Base-by-base conservation (phyloP, 2,797 vertebrate species). In the Pteropus rufus region DNA sequence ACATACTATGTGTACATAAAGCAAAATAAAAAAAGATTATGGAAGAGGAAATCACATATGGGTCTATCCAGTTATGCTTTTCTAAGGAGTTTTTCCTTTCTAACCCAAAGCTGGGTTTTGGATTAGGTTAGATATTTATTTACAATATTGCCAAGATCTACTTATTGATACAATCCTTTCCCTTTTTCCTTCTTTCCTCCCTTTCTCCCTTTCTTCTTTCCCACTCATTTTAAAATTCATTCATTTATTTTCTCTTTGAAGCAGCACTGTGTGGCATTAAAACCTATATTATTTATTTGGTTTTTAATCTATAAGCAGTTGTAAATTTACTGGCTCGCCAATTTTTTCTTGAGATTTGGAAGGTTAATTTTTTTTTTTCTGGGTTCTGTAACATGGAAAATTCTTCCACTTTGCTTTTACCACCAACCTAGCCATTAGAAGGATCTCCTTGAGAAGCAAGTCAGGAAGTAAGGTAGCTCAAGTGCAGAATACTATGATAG, bases 181-280 rank as follows among this genome's bases (percentile, higher is more conserved):
- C 16, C 56, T 49, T 49, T 39, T 24, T n/a, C 19, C 31, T 46
- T 52, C 49, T 15, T 49, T 49, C 15, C 49, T 62, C 46, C 10
- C 70, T 62, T 85, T 2, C 7, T 64, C 76, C 29, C n/a, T 34
- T 67, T 18, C 31, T 86, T 75, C 24, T 29, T 39, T 85, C 46
- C 52, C 41, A 67, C 15, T 80, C 19, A 36, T 34, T 70, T 76
- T 64, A 29, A 67, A 79, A 67, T 62, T 46, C 5, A 79, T 88
- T 83, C 36, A 70, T n/a, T 91, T 80, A 85, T 62, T 95, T 10
- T 87, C 24, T 92, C 80, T 90, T 80, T 85, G 29, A 94, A 91
- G 72, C 4, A 76, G 24, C 11, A 58, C 44, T 62, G 16, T 83
- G 26, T 76, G 23, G 49, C 81, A 75, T 70, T 81, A 92, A 80